These are phyloP conservation scores for Strigamia maritima DNA, from an alignment of 2,888 invertebrate genomes.

Conservation along the genomic window DNA sequence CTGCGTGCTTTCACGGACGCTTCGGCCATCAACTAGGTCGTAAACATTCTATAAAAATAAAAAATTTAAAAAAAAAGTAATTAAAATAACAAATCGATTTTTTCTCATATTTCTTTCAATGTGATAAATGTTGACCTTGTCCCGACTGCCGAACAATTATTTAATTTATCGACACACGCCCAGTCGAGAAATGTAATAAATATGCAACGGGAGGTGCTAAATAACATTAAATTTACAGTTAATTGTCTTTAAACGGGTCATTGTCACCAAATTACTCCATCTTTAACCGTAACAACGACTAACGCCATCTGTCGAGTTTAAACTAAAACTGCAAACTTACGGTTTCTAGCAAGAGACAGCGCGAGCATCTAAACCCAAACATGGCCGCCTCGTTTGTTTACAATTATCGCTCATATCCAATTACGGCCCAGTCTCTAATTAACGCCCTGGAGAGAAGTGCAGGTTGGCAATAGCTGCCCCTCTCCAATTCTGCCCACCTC, in stretches of 20 bases:
- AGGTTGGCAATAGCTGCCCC: too few species aligned
- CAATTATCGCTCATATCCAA: too few species aligned
- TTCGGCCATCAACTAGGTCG: constrained; percentile 6
- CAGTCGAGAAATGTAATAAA: neutral
- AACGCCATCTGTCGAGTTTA: neutral
- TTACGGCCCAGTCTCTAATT: too few species aligned
- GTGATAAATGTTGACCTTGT: constrained; percentile 1
- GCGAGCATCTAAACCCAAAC: neutral
- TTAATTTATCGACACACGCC: constrained; percentile 24
- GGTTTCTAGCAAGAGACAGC: neutral
- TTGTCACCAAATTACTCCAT: neutral
- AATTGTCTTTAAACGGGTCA: constrained; percentile 26
- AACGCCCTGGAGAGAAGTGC: too few species aligned
- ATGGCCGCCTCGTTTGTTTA: too few species aligned
- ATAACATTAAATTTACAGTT: constrained; percentile 26
- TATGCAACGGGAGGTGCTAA: constrained; percentile 30
- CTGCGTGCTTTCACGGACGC: neutral
- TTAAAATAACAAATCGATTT: constrained; percentile 13
- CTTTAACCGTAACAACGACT: neutral
- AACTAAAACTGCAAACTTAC: neutral
- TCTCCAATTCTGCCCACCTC: too few species aligned
- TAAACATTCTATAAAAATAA: neutral
- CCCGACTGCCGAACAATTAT: constrained; percentile 5
- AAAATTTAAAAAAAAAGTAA: neutral
- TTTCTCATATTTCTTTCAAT: neutral